Base-by-base conservation (phyloP, 1,140 invertebrate species). In the Archivesica marissinica region DNA sequence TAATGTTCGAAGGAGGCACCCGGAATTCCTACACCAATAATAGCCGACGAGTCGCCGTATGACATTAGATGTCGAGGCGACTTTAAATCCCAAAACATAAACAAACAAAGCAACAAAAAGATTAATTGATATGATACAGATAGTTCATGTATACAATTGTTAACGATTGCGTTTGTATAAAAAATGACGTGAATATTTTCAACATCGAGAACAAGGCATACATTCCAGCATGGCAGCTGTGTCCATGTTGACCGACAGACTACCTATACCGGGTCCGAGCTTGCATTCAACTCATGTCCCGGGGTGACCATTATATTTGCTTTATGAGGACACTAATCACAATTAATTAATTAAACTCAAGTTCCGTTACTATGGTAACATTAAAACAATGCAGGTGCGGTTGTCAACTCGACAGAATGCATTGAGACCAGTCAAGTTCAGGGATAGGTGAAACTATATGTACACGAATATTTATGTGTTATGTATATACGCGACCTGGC, bases 381-480 rank as follows among this genome's bases (percentile, higher is more conserved):
- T 52, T n/a, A 20, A 52, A 25, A 64, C 20, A 35, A 35, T 64
- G 59, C 59, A 64, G 59, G 59, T 64, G 59, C 38, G 59, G 59
- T 35, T 64, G 1, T 23, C 23, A 28, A 6, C 9, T 30, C 2
- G 59, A 64, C 59, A 64, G 59, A 64, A 64, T 17, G 17, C 59
- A 64, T 64, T 64, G 33, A 35, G 30, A 64, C 33, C 15, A 35
- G 20, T 9, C 9, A 35, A n/a, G 25, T 52, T 4, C 23, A 7
- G 25, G 17, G 50, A 3, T 7, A 20, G 25, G 6, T n/a, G 4
- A 52, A 2, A n/a, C 23, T n/a, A n/a, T n/a, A n/a, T n/a, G n/a
- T n/a, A n/a, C n/a, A 23, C 50, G 50, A 33, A 9, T 20, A 64
- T 64, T 13, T 64, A 35, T 35, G 28, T 28, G 33, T 64, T 64